Conservation (phyloP, 2,113 vertebrate species). For the Strix aluco region DNA sequence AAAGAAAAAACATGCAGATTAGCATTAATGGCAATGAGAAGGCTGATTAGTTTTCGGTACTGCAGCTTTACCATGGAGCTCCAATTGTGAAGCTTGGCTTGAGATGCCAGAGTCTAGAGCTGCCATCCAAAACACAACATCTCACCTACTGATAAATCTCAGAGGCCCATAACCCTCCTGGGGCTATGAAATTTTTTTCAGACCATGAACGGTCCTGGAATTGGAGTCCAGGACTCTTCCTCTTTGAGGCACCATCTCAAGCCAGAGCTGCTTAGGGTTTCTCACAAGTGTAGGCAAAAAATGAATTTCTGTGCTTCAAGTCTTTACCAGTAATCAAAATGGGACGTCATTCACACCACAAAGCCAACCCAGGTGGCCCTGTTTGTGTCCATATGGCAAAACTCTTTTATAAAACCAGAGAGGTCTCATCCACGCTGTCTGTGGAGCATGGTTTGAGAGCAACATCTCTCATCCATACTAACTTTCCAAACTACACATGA, state of each 20-base stretch:
- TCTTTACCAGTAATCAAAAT: background rate
- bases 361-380: background rate
- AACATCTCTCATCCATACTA: background rate
- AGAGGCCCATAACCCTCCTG: background rate
- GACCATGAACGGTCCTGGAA: background rate
- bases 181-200: background rate
- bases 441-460: background rate
- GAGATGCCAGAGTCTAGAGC: background rate
- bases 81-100: background rate
- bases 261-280: background rate
- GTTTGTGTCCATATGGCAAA: background rate
- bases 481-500: background rate
- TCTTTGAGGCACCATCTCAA: background rate
- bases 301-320: background rate
- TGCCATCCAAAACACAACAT: background rate
- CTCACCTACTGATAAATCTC: background rate
- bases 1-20: background rate
- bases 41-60: background rate
- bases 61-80: background rate
- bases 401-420: background rate
- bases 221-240: background rate
- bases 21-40: background rate
- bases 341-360: background rate
- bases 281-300: background rate
- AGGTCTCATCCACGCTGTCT: background rate